Base-by-base conservation (phyloP, 2,113 vertebrate species). In the Scatophagus argus region DNA sequence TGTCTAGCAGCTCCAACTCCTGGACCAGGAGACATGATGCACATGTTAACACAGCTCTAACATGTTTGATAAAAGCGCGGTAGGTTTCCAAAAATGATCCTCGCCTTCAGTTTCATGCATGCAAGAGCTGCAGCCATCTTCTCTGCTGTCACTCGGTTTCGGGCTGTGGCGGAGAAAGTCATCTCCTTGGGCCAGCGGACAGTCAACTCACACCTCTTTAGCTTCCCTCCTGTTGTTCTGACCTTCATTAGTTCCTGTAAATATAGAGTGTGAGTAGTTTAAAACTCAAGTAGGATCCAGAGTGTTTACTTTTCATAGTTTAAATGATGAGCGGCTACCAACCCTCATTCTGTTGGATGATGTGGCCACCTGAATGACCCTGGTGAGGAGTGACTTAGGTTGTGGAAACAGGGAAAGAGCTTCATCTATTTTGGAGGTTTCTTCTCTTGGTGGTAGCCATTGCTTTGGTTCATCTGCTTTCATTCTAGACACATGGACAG, bases 81-180 rank as follows among this genome's bases (percentile, higher is more conserved):
- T 1, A 8, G 1, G 19, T 44, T 32, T 34, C 1, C 13, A n/a
- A 16, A 43, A 60, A 2, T 1, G 0, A 11, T 7, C 23, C 88
- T 83, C 59, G 97, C 97, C 96, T 99, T 99, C 2, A 99, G 91
- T 79, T 95, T 96, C 94, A 97, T 93, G 65, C 98, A 99, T 74
- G 97, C 98, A 60, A 99, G 90, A 0, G 98, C 98, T 0, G 97
- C 96, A 0, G 96, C 97, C 69, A 92, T 95, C 55, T 88, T 96
- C 86, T 99, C 97, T 0, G 97, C 98, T 34, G 94, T 93, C 19
- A 93, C 79, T 82, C 95, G 95, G 60, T 93, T 96, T 2, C 84
- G 92, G 0, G 96, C 96, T 27, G 92, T 94, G 34, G 96, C 97
- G 0, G 88, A 94, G 10, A 99, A 99, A 2, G 87, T 96, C 95